Evolutionary conservation across 2,113 vertebrate genomes (phyloP), one percentile per base, ranked within the genome.

Genomic region (Phyllostomus hastatus): DNA sequence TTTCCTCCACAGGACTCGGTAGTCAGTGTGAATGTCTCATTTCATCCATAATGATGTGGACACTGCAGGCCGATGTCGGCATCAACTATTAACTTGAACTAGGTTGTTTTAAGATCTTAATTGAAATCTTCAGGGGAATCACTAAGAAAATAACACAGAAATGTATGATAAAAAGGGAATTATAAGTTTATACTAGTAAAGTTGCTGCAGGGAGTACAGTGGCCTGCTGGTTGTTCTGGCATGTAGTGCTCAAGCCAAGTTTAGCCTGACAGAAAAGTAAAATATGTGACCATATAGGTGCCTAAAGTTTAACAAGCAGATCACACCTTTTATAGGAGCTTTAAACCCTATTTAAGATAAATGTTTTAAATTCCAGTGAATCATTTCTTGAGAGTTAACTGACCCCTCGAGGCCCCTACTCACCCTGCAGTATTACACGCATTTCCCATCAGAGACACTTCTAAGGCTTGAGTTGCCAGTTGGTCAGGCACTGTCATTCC

Each of bases 401-500:
- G 1, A 22, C 52, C 31, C 38, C 20, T 0, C 8, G 8, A 50
- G 31, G 2, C 2, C 20, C 26, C 4, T n/a, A 15, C 97, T 95
- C 97, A 99, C 99, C 99, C 99, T 0, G 96, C 54, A 5, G 98
- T 99, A 70, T 95, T 98, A 95, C 99, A 99, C 46, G 97, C 70
- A 0, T 97, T 97, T 72, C 98, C 98, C 99, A 99, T 98, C 95
- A 99, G 97, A 24, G 97, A 98, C 94, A 99, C 97, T 86, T 99
- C 99, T 76, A 99, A 98, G 97, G 99, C 99, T 95, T 99, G 99
- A 94, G 99, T 46, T 41, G 99, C 98, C 97, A 99, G 98, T 90
- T 99, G 98, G 78, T 99, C 99, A 22, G 99, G 99, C 6, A 99
- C 98, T 0, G 97, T 95, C 81, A 97, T 95, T 72, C 99, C 99